These are phyloP conservation scores for Phenganax stokvisi DNA, from an alignment of 92 coral and sea anemone species.

Conservation along the genomic window DNA sequence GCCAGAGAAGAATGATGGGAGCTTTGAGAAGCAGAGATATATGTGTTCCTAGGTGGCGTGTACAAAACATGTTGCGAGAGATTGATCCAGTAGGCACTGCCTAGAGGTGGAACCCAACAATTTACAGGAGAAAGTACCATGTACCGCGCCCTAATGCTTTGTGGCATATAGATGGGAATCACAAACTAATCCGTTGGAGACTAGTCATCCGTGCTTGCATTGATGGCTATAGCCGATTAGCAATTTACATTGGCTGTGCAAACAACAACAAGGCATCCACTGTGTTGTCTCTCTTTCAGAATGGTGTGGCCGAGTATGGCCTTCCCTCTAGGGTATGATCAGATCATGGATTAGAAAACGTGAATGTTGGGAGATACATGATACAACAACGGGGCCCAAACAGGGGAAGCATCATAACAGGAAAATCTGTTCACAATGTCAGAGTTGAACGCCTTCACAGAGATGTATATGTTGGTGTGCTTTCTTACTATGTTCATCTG, in stretches of 20 bases:
- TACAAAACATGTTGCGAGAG: conserved; percentile 6
- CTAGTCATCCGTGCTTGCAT: conserved; percentile 28
- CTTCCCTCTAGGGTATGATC: conserved; percentile 19
- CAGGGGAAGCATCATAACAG: conserved; percentile 1
- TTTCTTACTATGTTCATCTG: conserved; percentile 26
- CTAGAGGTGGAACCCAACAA: conserved; percentile 29
- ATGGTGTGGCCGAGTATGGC: conserved; percentile 20
- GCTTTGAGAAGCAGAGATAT: conserved; percentile 31
- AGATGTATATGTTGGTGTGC: conserved; percentile 44
- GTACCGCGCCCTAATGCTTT: conserved; percentile 33
- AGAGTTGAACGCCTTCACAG: conserved; percentile 39
- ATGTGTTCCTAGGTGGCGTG: conserved; percentile 21
- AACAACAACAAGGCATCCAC: conserved; percentile 31
- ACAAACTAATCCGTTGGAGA: conserved; percentile 32
- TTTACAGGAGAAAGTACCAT: conserved; percentile 23
- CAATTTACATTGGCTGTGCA: conserved; percentile 28
- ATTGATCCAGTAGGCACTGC: conserved; percentile 30
- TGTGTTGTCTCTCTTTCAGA: conserved; percentile 3
- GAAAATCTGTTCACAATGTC: not conserved
- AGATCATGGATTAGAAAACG: conserved; percentile 27
- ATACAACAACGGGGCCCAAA: conserved; percentile 1
- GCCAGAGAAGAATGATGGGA: conserved; percentile 34
- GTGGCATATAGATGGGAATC: conserved; percentile 38
- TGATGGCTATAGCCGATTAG: conserved; percentile 31
- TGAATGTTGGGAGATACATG: not conserved